phyloP scores from a whole-genome alignment of 2,113 vertebrate genomes.

The Poeciliopsis retropinna region DNA sequence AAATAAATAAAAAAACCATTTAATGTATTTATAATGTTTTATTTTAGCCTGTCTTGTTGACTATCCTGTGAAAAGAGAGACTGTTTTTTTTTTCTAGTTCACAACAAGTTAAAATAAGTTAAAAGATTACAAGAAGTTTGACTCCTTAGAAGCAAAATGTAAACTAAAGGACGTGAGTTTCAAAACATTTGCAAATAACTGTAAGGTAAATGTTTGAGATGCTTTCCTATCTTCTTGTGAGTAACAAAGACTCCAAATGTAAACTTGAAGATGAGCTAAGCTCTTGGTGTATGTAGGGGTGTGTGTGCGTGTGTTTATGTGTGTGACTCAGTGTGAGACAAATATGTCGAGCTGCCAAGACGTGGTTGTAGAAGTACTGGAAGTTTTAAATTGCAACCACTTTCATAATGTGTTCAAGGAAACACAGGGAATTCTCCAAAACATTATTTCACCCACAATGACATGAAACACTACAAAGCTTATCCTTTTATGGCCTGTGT shows the following conservation, averaged over 20 bases:
- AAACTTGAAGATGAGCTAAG: constrained; percentile 10
- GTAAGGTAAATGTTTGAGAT: background rate
- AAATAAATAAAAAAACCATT: background rate
- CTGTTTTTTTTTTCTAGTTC: background rate
- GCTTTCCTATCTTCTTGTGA: background rate
- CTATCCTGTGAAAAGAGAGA: background rate
- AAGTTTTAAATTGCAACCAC: constrained; percentile 66
- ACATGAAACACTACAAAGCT: constrained; percentile 50
- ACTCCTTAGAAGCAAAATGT: background rate
- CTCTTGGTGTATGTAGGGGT: constrained; percentile 10
- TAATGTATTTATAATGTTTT: too few species aligned
- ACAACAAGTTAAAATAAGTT: background rate
- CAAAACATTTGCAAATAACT: background rate
- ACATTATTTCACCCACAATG: constrained; percentile 52
- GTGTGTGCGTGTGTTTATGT: constrained; percentile 6
- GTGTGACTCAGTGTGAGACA: constrained; percentile 49
- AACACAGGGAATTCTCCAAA: constrained; percentile 66
- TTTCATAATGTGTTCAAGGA: constrained; percentile 43
- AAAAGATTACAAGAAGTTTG: background rate
- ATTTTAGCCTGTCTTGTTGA: too few species aligned
- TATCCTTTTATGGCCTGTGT: constrained; percentile 30
- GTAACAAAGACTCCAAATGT: background rate
- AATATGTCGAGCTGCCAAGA: constrained; percentile 57
- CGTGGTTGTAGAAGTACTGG: constrained; percentile 49
- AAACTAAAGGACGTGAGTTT: background rate